Percentiles rank a stretch among this genome's conserved stretches.
Conservation (phyloP, 2,113 vertebrate species). For the Hippoglossus stenolepis region DNA sequence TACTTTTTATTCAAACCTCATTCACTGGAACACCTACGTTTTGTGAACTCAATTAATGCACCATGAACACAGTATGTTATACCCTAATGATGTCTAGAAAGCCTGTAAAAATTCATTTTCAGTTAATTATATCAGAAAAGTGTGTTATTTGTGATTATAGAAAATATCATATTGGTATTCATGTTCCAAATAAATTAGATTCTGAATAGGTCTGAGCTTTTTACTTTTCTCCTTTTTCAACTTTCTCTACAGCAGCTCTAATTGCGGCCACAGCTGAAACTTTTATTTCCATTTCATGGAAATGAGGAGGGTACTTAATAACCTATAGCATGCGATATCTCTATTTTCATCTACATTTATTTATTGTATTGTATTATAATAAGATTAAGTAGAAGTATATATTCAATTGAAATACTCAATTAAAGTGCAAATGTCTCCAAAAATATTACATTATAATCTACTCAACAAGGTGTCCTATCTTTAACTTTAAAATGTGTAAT, state of each 20-base stretch:
- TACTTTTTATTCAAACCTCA: conserved; percentile 33
- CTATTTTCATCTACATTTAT: no score
- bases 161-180: conserved; percentile 45
- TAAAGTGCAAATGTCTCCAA: no score
- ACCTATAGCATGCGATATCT: no score
- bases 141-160: conserved; percentile 43
- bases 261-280: neutral
- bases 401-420: no score
- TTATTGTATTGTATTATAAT: no score
- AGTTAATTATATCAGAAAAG: conserved; percentile 14
- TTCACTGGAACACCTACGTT: conserved; percentile 30
- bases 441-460: no score
- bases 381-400: no score
- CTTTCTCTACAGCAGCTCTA: neutral
- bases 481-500: no score
- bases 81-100: neutral
- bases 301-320: neutral
- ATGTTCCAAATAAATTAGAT: conserved; percentile 66
- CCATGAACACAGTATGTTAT: conserved; percentile 15
- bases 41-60: conserved; percentile 36
- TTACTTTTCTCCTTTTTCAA: neutral
- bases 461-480: no score
- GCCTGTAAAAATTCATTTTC: neutral
- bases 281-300: neutral
- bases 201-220: conserved; percentile 32